Conservation (phyloP, 2,888 invertebrate species). For the Boloria selene region DNA sequence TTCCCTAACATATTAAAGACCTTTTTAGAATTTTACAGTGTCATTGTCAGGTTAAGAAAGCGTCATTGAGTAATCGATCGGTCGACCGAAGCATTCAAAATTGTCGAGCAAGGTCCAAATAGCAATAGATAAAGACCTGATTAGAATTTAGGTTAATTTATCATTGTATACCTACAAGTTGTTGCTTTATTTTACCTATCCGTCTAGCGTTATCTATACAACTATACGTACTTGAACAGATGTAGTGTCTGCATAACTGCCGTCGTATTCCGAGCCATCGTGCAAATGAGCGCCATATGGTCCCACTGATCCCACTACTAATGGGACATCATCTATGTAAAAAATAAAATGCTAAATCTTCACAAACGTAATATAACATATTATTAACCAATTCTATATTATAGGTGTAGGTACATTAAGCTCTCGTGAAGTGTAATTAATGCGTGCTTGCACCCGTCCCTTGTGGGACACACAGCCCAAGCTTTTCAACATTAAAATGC, state of each 20-base stretch:
- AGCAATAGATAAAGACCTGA: constrained; percentile 48
- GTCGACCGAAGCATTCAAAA: constrained; percentile 49
- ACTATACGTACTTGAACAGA: constrained; percentile 74
- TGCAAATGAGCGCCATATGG: constrained; percentile 95
- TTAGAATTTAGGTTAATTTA: constrained; percentile 42
- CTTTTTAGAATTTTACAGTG: constrained; percentile 9
- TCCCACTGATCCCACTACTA: constrained; percentile 94
- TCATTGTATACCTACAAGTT: constrained; percentile 18
- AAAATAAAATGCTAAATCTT: constrained; percentile 20
- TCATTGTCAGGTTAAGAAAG: constrained; percentile 39
- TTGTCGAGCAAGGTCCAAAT: constrained; percentile 48
- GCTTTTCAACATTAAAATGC: constrained; percentile 66
- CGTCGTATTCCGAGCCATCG: constrained; percentile 97
- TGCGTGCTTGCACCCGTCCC: constrained; percentile 77
- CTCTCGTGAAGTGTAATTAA: constrained; percentile 75
- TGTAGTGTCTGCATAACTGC: constrained; percentile 87
- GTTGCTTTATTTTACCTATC: neutral
- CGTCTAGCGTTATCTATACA: neutral
- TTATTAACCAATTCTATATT: constrained; percentile 44
- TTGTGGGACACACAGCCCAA: constrained; percentile 57
- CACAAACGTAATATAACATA: constrained; percentile 40
- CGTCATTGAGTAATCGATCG: constrained; percentile 57
- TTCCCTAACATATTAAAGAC: neutral
- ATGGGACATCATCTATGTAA: constrained; percentile 68
- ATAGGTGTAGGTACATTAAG: constrained; percentile 49